Evolutionary conservation across 2,797 vertebrate species (phyloP), one percentile per base, ranked within the genome.

Genomic region (Alcedo quadribrachys): DNA sequence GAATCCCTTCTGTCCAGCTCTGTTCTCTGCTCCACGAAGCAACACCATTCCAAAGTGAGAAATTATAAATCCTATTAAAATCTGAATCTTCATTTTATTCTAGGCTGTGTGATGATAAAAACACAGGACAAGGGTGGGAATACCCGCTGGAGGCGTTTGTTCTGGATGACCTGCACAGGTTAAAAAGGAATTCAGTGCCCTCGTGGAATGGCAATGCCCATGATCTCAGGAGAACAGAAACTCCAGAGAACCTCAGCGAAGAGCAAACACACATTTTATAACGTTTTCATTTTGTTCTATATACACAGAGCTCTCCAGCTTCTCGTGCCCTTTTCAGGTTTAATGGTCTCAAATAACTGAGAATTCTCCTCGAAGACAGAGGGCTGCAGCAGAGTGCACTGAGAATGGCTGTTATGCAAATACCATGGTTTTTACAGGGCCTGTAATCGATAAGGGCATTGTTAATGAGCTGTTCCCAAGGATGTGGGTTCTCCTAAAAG

Each of bases 401-500:
- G 37, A 40, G 37, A 15, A 40, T 37, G 37, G 37, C 37, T 37
- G 5, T 12, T 40, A 40, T 54, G 68, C 32, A 90, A 92, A 87
- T 48, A 58, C 51, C 25, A 42, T 30, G 20, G 17, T 37, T 89
- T 85, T 83, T 58, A 75, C 62, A 65, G 4, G 15, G 21, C 55
- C 46, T 87, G 33, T 28, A 70, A 90, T 70, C 84, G 89, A 87
- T 65, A 82, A 87, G 33, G 28, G 15, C 35, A 55, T 66, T 87
- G 89, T 91, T 66, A 80, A 91, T 53, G 28, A 83, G 45, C 33
- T 22, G 30, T 28, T 91, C 55, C 24, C 67, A 93, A 92, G 85
- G 66, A 92, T 91, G 80, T 85, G 62, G 76, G 61, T 95, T 58
- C 51, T 60, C 25, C 85, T 79, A 81, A 43, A 89, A 87, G 73